phyloP scores from a whole-genome alignment of 2,888 invertebrate species.

The Belgica antarctica region DNA sequence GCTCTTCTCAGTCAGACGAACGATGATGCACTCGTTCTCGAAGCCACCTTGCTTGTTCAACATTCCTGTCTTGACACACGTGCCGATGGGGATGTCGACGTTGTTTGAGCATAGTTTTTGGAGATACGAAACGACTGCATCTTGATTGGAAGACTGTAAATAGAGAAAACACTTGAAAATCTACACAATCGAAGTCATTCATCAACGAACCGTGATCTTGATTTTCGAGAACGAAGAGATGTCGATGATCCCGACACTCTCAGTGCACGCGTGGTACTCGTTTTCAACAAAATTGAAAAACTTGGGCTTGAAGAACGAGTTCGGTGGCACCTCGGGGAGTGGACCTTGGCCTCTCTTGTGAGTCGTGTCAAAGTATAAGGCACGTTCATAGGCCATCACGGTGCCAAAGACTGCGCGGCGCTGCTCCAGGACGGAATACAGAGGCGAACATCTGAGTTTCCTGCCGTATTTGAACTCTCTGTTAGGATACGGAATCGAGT shows the following conservation, averaged over 20 bases:
- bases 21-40: slow-evolving; percentile 72
- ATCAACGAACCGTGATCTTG: slow-evolving; percentile 61
- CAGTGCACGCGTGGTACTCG: slow-evolving; percentile 71
- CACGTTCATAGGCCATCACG: slow-evolving; percentile 69
- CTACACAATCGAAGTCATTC: background rate
- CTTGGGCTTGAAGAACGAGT: slow-evolving; percentile 66
- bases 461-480: slow-evolving; percentile 64
- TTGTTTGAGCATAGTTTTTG: slow-evolving; percentile 68
- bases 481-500: slow-evolving; percentile 59
- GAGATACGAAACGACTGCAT: slow-evolving; percentile 60
- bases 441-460: slow-evolving; percentile 64
- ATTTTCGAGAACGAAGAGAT: slow-evolving; percentile 78
- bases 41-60: slow-evolving; percentile 68
- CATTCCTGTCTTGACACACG: slow-evolving; percentile 69
- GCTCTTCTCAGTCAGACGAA: slow-evolving; percentile 61
- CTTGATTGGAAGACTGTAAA: slow-evolving; percentile 15
- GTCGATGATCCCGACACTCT: slow-evolving; percentile 74
- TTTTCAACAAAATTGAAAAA: slow-evolving; percentile 68
- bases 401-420: slow-evolving; percentile 67
- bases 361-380: slow-evolving; percentile 65
- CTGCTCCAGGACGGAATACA: slow-evolving; percentile 65
- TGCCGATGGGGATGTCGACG: slow-evolving; percentile 63
- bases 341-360: slow-evolving; percentile 58
- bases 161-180: background rate
- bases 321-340: slow-evolving; percentile 59